Percentiles rank a stretch among this genome's conserved stretches.
Conservation (phyloP, 2,888 invertebrate genomes). For the Crocallis elinguaria region DNA sequence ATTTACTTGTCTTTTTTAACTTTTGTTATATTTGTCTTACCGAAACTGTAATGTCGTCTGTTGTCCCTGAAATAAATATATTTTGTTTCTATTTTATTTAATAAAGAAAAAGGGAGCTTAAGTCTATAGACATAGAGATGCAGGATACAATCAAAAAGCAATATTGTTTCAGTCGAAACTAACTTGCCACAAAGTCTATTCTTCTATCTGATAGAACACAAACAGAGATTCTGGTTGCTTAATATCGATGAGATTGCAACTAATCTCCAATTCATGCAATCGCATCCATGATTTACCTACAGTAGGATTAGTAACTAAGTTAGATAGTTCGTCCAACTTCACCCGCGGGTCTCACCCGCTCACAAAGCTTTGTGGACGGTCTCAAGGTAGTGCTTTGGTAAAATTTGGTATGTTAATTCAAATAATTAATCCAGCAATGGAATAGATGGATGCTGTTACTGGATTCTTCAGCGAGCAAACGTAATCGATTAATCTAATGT, state of each 20-base stretch:
- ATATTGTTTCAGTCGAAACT: too few species aligned
- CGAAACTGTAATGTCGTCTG: too few species aligned
- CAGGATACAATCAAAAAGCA: too few species aligned
- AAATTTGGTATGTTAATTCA: conserved; percentile 14
- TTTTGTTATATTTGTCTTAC: too few species aligned
- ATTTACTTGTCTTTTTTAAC: too few species aligned
- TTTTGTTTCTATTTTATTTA: too few species aligned
- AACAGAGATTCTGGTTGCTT: conserved; percentile 1
- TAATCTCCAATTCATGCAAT: conserved; percentile 40
- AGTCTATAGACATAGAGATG: too few species aligned
- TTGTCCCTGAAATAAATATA: too few species aligned
- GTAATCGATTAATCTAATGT: too few species aligned
- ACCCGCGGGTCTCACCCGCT: conserved; percentile 16
- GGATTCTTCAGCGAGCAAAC: background rate
- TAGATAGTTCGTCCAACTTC: conserved; percentile 34
- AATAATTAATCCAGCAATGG: background rate
- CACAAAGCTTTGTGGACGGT: conserved; percentile 20
- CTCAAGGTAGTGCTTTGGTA: conserved; percentile 1
- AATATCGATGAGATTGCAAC: conserved; percentile 27
- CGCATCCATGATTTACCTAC: conserved; percentile 37
- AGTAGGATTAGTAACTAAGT: conserved; percentile 36
- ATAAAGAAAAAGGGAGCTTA: too few species aligned
- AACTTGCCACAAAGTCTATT: too few species aligned
- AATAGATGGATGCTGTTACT: background rate
- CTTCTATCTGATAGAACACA: background rate